A percentile compares a stretch with the other conserved stretches of the same genome.
Conservation (phyloP, 2,888 invertebrate genomes). For the Proisotoma minuta region DNA sequence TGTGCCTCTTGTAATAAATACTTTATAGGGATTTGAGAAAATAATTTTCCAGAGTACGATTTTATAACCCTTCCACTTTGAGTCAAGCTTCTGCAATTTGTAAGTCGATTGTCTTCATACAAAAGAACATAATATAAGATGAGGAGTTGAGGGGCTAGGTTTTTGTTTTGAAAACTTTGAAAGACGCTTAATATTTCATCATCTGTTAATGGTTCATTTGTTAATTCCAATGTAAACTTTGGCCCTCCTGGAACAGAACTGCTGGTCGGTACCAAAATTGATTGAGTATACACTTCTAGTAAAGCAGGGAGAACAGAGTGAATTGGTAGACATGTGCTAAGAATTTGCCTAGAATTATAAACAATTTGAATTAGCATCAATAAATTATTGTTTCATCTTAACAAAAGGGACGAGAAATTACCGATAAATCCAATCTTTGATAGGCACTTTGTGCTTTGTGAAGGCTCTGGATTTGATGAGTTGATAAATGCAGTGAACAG, state of each 20-base stretch:
- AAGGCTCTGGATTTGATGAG: slow-evolving; percentile 88
- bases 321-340: slow-evolving; percentile 78
- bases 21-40: slow-evolving; percentile 87
- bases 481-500: slow-evolving; percentile 95
- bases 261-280: slow-evolving; percentile 70
- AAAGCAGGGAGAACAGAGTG: slow-evolving; percentile 89
- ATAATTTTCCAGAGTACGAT: slow-evolving; percentile 77
- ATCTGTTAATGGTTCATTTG: slow-evolving; percentile 86
- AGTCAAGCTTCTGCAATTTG: slow-evolving; percentile 47
- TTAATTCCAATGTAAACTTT: slow-evolving; percentile 67
- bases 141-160: slow-evolving; percentile 76
- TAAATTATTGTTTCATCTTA: neutral
- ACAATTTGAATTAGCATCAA: slow-evolving; percentile 11
- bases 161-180: slow-evolving; percentile 58
- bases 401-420: slow-evolving; percentile 48
- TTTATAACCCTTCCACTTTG: slow-evolving; percentile 61
- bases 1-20: slow-evolving; percentile 89
- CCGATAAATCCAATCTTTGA: slow-evolving; percentile 89
- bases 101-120: slow-evolving; percentile 82
- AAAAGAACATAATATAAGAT: slow-evolving; percentile 84
- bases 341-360: slow-evolving; percentile 65
- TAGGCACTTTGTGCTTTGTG: slow-evolving; percentile 91
- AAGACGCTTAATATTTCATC: slow-evolving; percentile 81
- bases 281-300: slow-evolving; percentile 91
- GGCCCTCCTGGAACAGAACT: slow-evolving; percentile 52